Evolutionary conservation across 1,140 invertebrate genomes (phyloP), one percentile per base, ranked within the genome.

Genomic region (Lepidurus packardi): DNA sequence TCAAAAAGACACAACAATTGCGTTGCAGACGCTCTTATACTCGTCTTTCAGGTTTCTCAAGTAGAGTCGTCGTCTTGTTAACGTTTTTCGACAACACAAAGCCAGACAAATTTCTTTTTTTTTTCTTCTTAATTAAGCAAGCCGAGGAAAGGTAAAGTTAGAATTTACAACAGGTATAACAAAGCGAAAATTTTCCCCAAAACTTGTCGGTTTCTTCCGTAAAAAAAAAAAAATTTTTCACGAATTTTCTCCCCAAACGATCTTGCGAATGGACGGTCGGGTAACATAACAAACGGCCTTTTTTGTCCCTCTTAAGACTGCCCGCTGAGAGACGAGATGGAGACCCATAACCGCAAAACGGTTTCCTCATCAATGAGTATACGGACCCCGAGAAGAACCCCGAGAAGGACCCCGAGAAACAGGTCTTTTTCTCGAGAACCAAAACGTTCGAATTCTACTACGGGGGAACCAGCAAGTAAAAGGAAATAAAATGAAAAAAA

Each of bases 301-400:
- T 65, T 65, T 65, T 65, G 53, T 65, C 53, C 53, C 53, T 21
- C 21, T 65, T 65, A 65, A 21, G 53, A 65, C 53, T 65, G 53
- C 53, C 53, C 21, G 53, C 53, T 65, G 53, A 65, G 53, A 65
- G 53, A 65, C 53, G 53, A 65, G 53, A 65, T 65, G 53, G 21
- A 65, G 53, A 65, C 53, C 53, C 53, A 65, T 65, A 65, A 65
- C 53, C 53, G 53, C 53, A 21, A 65, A 65, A 65, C 53, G 53
- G 53, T 65, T 65, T 65, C 53, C 53, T 65, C 53, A 65, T 65
- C 53, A 65, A 65, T 65, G 53, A 65, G 21, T 65, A 65, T 34
- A 4, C 34, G 34, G 34, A 34, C 34, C 34, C 34, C 53, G 53
- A 21, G 16, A 65, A 65, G 25, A 25, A 25, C 25, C 25, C 25